A percentile compares a stretch with the other conserved stretches of the same genome.
Evolutionary conservation across 2,888 invertebrate species (phyloP).

Genomic region (Pyrocoelia pectoralis): DNA sequence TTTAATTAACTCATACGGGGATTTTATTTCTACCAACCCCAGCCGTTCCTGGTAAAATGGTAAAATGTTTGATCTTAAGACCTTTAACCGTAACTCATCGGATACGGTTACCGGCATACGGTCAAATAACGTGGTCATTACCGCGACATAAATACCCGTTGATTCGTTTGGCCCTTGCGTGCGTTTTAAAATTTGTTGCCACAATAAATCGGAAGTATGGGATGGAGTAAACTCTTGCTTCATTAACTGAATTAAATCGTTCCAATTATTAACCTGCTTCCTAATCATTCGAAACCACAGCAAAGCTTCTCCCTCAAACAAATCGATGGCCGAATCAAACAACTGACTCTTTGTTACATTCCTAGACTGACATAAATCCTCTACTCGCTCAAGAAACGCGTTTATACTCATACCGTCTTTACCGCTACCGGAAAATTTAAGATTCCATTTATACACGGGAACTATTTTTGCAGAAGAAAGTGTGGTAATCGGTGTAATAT

Average conservation of each 20-base stretch:
- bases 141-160: conserved; percentile 1
- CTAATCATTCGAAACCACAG: conserved; percentile 31
- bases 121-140: conserved; percentile 16
- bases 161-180: conserved; percentile 2
- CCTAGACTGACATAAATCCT: conserved; percentile 31
- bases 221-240: conserved; percentile 25
- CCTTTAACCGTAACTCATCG: background rate
- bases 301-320: background rate
- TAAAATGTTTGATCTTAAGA: background rate
- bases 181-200: conserved; percentile 3
- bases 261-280: background rate
- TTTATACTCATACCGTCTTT: conserved; percentile 17
- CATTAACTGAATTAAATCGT: background rate
- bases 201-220: conserved; percentile 15
- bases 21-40: background rate
- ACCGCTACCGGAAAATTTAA: conserved; percentile 13
- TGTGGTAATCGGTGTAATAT: too few species aligned
- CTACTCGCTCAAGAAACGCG: conserved; percentile 25
- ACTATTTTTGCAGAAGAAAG: background rate
- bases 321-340: background rate
- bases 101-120: conserved; percentile 12
- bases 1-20: background rate
- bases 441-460: conserved; percentile 9
- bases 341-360: conserved; percentile 21
- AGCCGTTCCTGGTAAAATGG: conserved; percentile 12